Conservation (phyloP, 2,113 vertebrate species). For the Lucifuga dentata region DNA sequence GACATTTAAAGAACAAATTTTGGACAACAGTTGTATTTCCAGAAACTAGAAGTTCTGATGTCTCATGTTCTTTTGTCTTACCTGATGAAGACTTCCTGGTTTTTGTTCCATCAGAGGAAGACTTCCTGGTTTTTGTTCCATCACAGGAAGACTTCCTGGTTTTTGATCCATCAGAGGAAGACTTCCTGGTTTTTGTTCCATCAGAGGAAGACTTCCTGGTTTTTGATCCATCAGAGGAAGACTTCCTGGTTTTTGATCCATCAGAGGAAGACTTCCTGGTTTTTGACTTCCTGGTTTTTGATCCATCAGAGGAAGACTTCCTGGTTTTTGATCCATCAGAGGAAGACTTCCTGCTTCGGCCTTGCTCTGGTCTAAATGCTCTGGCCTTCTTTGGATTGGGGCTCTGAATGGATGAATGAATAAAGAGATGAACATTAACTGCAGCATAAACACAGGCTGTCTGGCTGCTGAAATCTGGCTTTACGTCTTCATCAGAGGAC, state of each 20-base stretch:
- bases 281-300: slow-evolving; percentile 11
- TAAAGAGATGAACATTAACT: not conserved
- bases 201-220: no score
- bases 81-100: slow-evolving; percentile 47
- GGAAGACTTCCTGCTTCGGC: not conserved
- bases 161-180: no score
- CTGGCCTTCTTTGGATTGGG: slow-evolving; percentile 48
- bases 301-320: slow-evolving; percentile 25
- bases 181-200: not conserved
- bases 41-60: no score
- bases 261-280: no score
- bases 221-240: no score
- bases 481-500: slow-evolving; percentile 52
- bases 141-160: no score
- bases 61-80: slow-evolving; percentile 37
- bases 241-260: no score
- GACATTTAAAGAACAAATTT: no score
- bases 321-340: not conserved
- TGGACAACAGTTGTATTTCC: no score
- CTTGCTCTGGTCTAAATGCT: not conserved
- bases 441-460: not conserved
- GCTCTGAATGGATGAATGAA: slow-evolving; percentile 35
- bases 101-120: not conserved
- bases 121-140: not conserved
- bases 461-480: slow-evolving; percentile 37